phyloP scores from a whole-genome alignment of 2,888 invertebrate species.

The Rotaria magnacalcarata region DNA sequence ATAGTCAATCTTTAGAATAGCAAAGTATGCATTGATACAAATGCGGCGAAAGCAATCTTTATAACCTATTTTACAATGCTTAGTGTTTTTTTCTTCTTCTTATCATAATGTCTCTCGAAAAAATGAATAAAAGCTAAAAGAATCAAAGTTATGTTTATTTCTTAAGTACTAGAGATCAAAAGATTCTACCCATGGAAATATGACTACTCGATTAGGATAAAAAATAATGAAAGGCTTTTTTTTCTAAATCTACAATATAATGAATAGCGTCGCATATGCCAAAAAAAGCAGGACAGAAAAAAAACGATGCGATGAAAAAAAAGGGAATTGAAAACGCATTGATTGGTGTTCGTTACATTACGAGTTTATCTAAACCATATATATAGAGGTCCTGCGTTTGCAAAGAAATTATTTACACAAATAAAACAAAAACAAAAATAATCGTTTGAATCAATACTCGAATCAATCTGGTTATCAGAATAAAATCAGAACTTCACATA shows the following conservation, averaged over 20 bases:
- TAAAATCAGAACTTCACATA: not conserved
- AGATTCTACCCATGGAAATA: not conserved
- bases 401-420: not conserved
- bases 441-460: not conserved
- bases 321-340: not conserved
- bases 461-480: not conserved
- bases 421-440: no score
- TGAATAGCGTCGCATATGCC: not conserved
- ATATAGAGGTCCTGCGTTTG: not conserved
- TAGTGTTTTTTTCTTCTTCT: not conserved
- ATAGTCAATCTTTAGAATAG: not conserved
- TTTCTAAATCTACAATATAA: not conserved
- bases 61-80: not conserved
- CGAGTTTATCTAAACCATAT: not conserved
- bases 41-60: not conserved
- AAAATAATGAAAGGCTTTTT: not conserved
- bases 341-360: not conserved
- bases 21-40: not conserved
- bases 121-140: not conserved
- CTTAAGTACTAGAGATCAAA: not conserved
- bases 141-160: not conserved
- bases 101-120: not conserved
- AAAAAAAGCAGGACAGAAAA: not conserved
- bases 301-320: not conserved
- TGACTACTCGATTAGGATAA: not conserved